A percentile compares a stretch with the other conserved stretches of the same genome.
phyloP scores from a whole-genome alignment of 1,140 invertebrate genomes.

The Eufriesea mexicana region DNA sequence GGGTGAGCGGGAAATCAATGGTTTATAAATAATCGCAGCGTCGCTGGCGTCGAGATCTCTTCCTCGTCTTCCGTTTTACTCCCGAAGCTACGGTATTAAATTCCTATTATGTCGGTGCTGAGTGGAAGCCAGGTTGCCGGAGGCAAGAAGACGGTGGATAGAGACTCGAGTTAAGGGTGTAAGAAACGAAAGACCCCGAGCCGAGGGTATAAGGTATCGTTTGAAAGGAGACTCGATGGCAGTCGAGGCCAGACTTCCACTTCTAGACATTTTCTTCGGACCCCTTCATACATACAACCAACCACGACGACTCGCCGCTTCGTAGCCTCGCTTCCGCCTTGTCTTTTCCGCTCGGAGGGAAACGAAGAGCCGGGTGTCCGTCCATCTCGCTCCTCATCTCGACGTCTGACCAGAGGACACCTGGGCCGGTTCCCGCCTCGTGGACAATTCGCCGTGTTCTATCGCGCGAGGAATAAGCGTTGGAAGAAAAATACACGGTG shows the following conservation, averaged over 20 bases:
- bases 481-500: not conserved
- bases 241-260: slow-evolving; percentile 44
- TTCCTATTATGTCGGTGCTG: slow-evolving; percentile 52
- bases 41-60: not conserved
- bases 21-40: slow-evolving; percentile 47
- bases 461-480: no score
- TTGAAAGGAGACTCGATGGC: slow-evolving; percentile 53
- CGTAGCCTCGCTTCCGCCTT: slow-evolving; percentile 25
- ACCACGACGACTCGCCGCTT: not conserved
- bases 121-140: slow-evolving; percentile 29
- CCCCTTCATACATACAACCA: not conserved
- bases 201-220: slow-evolving; percentile 44
- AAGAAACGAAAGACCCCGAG: slow-evolving; percentile 42
- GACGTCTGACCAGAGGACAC: not conserved
- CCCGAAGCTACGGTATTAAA: slow-evolving; percentile 52
- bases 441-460: not conserved
- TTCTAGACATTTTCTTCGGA: slow-evolving; percentile 37
- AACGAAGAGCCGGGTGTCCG: not conserved
- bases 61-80: not conserved
- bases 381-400: not conserved
- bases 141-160: slow-evolving; percentile 29
- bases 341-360: not conserved
- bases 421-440: no score
- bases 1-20: slow-evolving; percentile 2
- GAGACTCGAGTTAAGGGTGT: slow-evolving; percentile 43